These are phyloP conservation scores for Drosophila parthenogenetica DNA, from an alignment of 2,888 invertebrate species.

Conservation along the genomic window DNA sequence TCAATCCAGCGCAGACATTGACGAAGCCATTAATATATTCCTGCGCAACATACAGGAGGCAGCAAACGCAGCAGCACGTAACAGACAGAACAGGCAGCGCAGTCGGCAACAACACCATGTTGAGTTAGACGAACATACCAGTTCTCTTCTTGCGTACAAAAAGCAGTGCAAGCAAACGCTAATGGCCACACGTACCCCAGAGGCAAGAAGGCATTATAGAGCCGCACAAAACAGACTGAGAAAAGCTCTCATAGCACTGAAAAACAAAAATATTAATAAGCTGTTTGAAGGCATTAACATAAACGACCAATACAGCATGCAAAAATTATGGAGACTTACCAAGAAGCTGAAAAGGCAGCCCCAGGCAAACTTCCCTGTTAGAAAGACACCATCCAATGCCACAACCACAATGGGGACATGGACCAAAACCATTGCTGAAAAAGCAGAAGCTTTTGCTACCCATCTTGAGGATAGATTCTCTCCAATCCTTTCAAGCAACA, in stretches of 20 bases:
- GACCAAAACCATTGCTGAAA: background rate
- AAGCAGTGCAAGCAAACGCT: background rate
- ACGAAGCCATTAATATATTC: background rate
- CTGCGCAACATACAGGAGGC: background rate
- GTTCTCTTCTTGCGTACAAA: background rate
- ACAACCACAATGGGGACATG: background rate
- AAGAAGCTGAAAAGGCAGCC: slow-evolving; percentile 1
- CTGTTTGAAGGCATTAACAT: background rate
- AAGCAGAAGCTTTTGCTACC: background rate
- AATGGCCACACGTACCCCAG: background rate
- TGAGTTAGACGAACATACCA: background rate
- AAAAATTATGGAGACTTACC: no score
- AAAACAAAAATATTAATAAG: background rate
- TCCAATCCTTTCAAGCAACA: background rate
- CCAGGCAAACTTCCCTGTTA: background rate
- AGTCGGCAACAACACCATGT: no score
- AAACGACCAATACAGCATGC: background rate
- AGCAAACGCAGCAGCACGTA: background rate
- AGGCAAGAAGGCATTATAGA: background rate
- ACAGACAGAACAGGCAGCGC: no score
- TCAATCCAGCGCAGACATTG: background rate
- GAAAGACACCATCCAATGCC: background rate
- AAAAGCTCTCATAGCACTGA: background rate
- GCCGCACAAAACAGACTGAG: background rate
- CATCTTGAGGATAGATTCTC: background rate